Evolutionary conservation across 2,888 invertebrate species (phyloP).

Genomic region (Eupelmus urozonus): DNA sequence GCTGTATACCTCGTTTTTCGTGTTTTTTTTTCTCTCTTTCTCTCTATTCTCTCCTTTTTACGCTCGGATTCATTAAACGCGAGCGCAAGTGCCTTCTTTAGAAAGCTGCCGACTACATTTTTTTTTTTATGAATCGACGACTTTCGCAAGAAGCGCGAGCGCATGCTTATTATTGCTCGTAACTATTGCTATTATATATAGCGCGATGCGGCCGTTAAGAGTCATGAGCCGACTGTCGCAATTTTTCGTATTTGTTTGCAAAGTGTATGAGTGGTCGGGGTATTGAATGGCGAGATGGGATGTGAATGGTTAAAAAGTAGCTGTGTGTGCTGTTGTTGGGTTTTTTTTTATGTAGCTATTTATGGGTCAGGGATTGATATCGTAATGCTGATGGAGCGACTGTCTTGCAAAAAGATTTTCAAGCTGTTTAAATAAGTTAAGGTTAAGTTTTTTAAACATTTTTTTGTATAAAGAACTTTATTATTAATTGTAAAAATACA

Average conservation of each 20-base stretch:
- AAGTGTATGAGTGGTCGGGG: neutral
- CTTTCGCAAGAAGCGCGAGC: conserved; percentile 24
- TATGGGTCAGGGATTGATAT: too few relatives aligned
- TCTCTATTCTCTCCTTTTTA: conserved; percentile 18
- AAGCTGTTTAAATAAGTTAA: too few relatives aligned
- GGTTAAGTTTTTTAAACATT: too few relatives aligned
- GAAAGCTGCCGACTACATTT: conserved; percentile 25
- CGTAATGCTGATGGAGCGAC: too few relatives aligned
- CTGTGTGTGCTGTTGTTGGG: too few relatives aligned
- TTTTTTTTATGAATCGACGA: conserved; percentile 8
- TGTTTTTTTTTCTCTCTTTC: neutral
- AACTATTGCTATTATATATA: conserved; percentile 4
- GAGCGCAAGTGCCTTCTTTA: conserved; percentile 6
- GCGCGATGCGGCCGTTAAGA: neutral
- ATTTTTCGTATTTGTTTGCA: conserved; percentile 1
- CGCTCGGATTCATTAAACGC: conserved; percentile 44
- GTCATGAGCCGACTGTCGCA: conserved; percentile 38
- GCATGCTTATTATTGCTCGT: neutral
- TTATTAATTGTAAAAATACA: too few relatives aligned
- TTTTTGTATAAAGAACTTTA: too few relatives aligned
- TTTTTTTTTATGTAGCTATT: too few relatives aligned
- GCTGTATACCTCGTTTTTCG: neutral
- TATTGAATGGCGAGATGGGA: too few relatives aligned
- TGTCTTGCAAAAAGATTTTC: too few relatives aligned
- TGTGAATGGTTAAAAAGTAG: too few relatives aligned